Percentiles rank a stretch among this genome's conserved stretches.
Evolutionary conservation across 2,797 vertebrate genomes (phyloP).

Genomic region (Alfaro cultratus): DNA sequence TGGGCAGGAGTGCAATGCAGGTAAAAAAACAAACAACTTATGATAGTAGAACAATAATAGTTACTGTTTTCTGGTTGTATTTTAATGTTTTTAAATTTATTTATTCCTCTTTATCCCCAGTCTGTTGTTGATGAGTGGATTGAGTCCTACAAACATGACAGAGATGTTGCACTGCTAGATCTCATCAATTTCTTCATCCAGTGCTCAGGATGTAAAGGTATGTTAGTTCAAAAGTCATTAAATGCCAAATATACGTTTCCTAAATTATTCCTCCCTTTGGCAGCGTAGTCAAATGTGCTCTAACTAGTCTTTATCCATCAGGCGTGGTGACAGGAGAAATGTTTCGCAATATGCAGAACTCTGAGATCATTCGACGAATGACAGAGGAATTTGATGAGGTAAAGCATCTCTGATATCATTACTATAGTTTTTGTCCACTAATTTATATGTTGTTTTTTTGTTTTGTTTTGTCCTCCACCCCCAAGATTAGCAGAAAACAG

Average conservation of each 20-base stretch:
- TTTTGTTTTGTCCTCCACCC: no score
- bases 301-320: conserved; percentile 62
- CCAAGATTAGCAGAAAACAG: not conserved
- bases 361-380: conserved; percentile 99
- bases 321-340: conserved; percentile 98
- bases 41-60: not conserved
- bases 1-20: conserved; percentile 99
- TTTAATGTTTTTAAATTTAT: no score
- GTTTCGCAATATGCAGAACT: conserved; percentile 99
- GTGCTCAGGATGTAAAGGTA: conserved; percentile 99
- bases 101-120: conserved; percentile 72
- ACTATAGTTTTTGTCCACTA: not conserved
- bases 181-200: conserved; percentile 99
- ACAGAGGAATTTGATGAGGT: conserved; percentile 99
- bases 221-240: not conserved
- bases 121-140: conserved; percentile 99
- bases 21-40: conserved; percentile 66
- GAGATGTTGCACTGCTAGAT: conserved; percentile 96
- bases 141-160: conserved; percentile 97
- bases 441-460: not conserved
- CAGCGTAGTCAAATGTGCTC: not conserved
- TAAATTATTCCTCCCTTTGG: not conserved
- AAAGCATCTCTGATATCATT: conserved; percentile 43
- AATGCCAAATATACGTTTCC: not conserved
- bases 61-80: not conserved